Evolutionary conservation across 1,140 invertebrate genomes (phyloP), one percentile per base, ranked within the genome.

Genomic region (Drosophila rufa): DNA sequence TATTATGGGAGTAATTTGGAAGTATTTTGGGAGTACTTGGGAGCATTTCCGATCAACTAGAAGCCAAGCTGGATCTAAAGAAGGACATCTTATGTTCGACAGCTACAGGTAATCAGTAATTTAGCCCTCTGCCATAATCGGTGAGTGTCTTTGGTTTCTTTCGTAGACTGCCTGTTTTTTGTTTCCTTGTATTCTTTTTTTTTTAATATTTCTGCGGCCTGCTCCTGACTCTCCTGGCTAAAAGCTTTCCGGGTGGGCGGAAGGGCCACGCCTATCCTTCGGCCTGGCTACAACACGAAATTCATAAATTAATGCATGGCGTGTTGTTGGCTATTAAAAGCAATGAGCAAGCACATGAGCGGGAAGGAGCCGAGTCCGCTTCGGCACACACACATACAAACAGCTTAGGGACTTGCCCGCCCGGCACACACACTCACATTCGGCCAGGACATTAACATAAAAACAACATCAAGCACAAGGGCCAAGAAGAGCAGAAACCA

Each of bases 251-350:
- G 53, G 69, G 51, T 69, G 68, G 68, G 68, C 68, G 65, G 53
- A 48, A 73, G 27, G 67, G 33, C 67, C 67, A 42, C 67, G 66
- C 79, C 59, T 61, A 46, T 47, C 36, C 30, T 6, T 22, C 22
- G n/a, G 40, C 57, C 64, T 22, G 36, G 45, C 8, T 30, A 59
- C 67, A 82, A 61, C 73, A 75, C 68, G 70, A 70, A 83, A 89
- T 82, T 89, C 84, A 90, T 89, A 89, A 89, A 89, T 89, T 89
- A 89, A 89, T 89, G 84, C 84, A 87, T 89, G 75, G 84, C 84
- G 81, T 89, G 85, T 84, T 89, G 84, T 89, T 89, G 84, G 80
- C 85, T 89, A 89, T 89, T 89, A 89, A 89, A 87, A 89, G 84
- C 84, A 89, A 90, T 89, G 84, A 89, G 84, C 84, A 84, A 89